Conservation (phyloP, 2,888 invertebrate species). For the Drosophila sordidula region DNA sequence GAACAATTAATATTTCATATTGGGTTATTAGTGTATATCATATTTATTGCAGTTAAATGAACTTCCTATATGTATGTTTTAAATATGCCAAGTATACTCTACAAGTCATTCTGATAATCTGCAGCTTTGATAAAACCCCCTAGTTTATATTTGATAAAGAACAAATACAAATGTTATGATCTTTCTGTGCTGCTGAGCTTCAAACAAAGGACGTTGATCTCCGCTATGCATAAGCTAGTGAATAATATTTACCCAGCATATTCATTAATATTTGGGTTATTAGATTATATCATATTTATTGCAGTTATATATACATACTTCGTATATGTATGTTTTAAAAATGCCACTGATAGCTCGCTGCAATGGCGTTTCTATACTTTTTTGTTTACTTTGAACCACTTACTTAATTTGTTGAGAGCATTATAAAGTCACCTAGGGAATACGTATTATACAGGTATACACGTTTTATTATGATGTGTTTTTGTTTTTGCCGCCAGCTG, state of each 20-base stretch:
- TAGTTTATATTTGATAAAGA: too few relatives aligned
- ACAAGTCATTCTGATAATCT: background rate
- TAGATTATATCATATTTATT: background rate
- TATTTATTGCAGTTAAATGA: too few relatives aligned
- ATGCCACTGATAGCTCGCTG: background rate
- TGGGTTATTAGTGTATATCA: too few relatives aligned
- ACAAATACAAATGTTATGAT: too few relatives aligned
- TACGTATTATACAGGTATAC: slow-evolving; percentile 18
- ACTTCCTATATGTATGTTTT: too few relatives aligned
- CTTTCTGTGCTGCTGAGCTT: too few relatives aligned
- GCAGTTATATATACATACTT: background rate
- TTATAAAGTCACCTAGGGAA: slow-evolving; percentile 20
- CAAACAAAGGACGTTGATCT: background rate
- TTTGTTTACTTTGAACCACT: slow-evolving; percentile 7
- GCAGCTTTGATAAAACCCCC: background rate
- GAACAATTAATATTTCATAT: too few relatives aligned
- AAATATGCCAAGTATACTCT: slow-evolving; percentile 18
- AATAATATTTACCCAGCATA: too few relatives aligned
- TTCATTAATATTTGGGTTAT: background rate
- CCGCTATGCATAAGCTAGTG: background rate
- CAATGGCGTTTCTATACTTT: background rate
- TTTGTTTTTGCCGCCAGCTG: slow-evolving; percentile 42
- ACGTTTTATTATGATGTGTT: slow-evolving; percentile 47
- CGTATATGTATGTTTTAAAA: too few relatives aligned
- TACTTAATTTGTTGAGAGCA: slow-evolving; percentile 22